Conservation (phyloP, 2,888 invertebrate species). For the Andricus curvator region DNA sequence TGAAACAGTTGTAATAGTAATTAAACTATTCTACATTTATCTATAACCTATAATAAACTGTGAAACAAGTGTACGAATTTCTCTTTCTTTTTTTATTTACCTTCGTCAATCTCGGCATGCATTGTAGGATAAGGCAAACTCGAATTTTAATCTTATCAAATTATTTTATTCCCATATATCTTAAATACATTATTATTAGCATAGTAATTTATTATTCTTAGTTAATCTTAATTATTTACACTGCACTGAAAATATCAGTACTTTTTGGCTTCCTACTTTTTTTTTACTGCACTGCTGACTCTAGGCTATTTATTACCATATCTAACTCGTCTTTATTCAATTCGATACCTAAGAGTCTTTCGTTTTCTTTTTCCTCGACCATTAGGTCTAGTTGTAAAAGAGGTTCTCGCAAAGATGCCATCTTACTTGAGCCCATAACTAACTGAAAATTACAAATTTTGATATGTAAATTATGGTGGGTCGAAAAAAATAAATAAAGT, state of each 20-base stretch:
- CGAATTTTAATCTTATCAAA: background rate
- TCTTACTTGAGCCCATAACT: slow-evolving; percentile 80
- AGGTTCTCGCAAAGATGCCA: slow-evolving; percentile 78
- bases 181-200: background rate
- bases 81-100: slow-evolving; percentile 49
- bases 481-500: no score
- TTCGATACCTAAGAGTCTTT: slow-evolving; percentile 66
- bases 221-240: no score
- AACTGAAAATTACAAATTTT: slow-evolving; percentile 66
- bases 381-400: slow-evolving; percentile 78
- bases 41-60: slow-evolving; percentile 79
- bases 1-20: slow-evolving; percentile 78
- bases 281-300: slow-evolving; percentile 54
- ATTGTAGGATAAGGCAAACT: background rate
- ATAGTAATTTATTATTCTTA: no score
- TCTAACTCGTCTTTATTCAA: slow-evolving; percentile 71
- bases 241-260: no score
- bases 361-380: slow-evolving; percentile 61
- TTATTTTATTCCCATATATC: background rate
- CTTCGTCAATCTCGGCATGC: background rate
- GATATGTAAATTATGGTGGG: background rate
- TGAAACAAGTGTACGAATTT: slow-evolving; percentile 75
- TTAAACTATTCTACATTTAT: slow-evolving; percentile 78
- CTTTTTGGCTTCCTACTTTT: no score
- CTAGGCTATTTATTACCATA: slow-evolving; percentile 67